Evolutionary conservation across 2,113 vertebrate species (phyloP).

Genomic region (Epinephelus fuscoguttatus): DNA sequence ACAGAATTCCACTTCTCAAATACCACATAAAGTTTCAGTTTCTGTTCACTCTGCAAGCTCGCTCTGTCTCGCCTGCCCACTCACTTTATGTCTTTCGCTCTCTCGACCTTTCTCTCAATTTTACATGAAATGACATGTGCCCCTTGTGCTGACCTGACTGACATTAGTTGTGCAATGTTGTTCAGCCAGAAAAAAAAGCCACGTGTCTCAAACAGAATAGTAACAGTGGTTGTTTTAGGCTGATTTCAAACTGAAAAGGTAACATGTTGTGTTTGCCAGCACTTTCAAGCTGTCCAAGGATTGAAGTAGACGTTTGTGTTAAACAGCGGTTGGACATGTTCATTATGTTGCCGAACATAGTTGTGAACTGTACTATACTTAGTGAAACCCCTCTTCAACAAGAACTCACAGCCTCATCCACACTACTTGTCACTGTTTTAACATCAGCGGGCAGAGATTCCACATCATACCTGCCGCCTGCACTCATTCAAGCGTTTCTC

Average conservation of each 20-base stretch:
- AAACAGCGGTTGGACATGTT: background rate
- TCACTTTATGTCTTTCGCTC: slow-evolving; percentile 3
- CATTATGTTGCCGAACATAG: background rate
- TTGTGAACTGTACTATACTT: background rate
- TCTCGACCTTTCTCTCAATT: slow-evolving; percentile 7
- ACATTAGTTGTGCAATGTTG: background rate
- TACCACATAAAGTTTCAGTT: slow-evolving; percentile 1
- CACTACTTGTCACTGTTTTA: background rate
- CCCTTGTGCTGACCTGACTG: slow-evolving; percentile 7
- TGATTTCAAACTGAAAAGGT: background rate
- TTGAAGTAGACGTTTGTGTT: background rate
- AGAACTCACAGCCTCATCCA: background rate
- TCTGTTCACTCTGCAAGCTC: slow-evolving; percentile 23
- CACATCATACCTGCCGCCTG: background rate
- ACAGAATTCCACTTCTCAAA: background rate
- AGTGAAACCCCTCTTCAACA: background rate
- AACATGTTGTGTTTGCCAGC: background rate
- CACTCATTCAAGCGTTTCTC: background rate
- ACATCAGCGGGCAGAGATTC: background rate
- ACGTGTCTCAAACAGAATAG: slow-evolving; percentile 3
- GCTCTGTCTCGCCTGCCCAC: slow-evolving; percentile 8
- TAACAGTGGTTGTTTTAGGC: background rate
- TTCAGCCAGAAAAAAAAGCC: slow-evolving; percentile 1
- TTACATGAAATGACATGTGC: background rate
- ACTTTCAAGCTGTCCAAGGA: background rate